Base-by-base conservation (phyloP, 2,113 vertebrate species). In the Monopterus albus region DNA sequence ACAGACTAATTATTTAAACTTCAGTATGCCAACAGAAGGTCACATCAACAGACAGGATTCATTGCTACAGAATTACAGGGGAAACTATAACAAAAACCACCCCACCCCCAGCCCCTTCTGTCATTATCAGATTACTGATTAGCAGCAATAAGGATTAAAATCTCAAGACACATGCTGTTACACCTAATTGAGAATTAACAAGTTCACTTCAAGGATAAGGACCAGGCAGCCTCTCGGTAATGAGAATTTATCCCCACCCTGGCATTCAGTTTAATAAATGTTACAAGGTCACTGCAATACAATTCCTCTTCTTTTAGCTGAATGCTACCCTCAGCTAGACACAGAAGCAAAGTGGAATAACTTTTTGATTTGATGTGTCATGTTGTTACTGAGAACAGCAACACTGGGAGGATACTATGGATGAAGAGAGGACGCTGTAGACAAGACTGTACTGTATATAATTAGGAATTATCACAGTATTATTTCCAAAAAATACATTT, bases 251-350 rank as follows among this genome's bases (percentile, higher is more conserved):
- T 40, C 20, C 36, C 38, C 1, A 43, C 36, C 62, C 51, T 38
- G 17, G 51, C 33, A 39, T 60, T 68, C 49, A n/a, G 50, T 63
- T 70, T 68, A 73, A 63, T 79, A 82, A 74, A 75, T 65, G 69
- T 72, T 57, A 58, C 31, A 25, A 60, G 61, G 75, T 74, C 75
- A 79, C 31, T 40, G 75, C 45, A 65, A 81, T 45, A 79, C 65
- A 78, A 76, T 81, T 50, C 73, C 47, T 78, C 56, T 55, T 76
- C 64, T 60, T 63, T 50, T 12, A 45, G 26, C 49, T 56, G 60
- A 53, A 46, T 60, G 42, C 46, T 39, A 43, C 15, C 57, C 36
- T 49, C 56, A 43, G 53, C 72, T 46, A 35, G 9, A 73, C 57
- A 58, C 23, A 17, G 13, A 67, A 72, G 52, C 49, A 64, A 63